phyloP scores from a whole-genome alignment of 2,797 vertebrate genomes.

The Acropternis orthonyx region DNA sequence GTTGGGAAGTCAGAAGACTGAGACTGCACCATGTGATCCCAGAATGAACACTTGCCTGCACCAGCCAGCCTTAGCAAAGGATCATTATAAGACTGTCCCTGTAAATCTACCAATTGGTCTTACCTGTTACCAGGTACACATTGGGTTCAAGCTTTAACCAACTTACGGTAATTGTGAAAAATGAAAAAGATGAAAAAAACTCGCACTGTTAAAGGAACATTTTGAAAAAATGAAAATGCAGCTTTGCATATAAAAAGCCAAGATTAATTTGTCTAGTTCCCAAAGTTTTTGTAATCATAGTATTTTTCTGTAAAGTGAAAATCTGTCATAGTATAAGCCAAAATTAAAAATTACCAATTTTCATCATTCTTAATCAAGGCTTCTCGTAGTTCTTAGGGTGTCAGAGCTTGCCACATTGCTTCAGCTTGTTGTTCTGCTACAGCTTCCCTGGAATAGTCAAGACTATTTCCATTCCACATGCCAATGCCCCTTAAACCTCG shows the following conservation, averaged over 20 bases:
- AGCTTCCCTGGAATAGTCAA: constrained; percentile 84
- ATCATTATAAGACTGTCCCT: background rate
- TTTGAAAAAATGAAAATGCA: background rate
- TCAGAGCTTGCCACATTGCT: constrained; percentile 89
- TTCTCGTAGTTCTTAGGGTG: constrained; percentile 37
- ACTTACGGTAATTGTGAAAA: background rate
- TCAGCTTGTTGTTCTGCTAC: constrained; percentile 82
- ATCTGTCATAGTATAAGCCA: background rate
- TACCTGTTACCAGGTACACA: background rate
- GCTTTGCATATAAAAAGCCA: background rate
- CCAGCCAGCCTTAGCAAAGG: background rate
- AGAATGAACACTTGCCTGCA: background rate
- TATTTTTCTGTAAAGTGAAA: background rate
- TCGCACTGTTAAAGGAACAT: background rate
- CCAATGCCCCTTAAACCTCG: constrained; percentile 86
- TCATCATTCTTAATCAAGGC: background rate
- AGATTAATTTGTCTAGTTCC: background rate
- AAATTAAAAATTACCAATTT: background rate
- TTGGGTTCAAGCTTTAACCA: background rate
- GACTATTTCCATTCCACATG: constrained; percentile 92
- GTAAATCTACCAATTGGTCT: background rate
- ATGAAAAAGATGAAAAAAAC: background rate
- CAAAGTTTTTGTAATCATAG: background rate
- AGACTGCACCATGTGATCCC: background rate
- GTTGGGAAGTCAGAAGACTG: background rate